phyloP scores from a whole-genome alignment of 2,797 vertebrate species.

The Betta splendens region DNA sequence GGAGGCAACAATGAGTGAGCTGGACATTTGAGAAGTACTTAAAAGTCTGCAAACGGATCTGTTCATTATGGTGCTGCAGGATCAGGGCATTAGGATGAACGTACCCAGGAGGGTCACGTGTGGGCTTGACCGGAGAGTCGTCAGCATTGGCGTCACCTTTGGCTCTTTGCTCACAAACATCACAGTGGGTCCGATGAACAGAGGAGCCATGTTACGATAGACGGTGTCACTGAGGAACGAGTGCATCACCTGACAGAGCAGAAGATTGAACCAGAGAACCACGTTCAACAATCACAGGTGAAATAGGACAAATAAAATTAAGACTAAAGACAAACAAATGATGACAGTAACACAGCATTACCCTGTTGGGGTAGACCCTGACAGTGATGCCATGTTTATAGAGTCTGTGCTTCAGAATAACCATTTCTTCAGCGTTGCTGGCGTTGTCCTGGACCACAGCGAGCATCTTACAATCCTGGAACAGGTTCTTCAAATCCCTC shows the following conservation, averaged over 20 bases:
- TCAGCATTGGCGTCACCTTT: slow-evolving; percentile 89
- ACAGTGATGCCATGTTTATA: slow-evolving; percentile 81
- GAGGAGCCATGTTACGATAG: slow-evolving; percentile 85
- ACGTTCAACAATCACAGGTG: not conserved
- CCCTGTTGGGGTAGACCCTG: slow-evolving; percentile 89
- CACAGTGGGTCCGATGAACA: slow-evolving; percentile 86
- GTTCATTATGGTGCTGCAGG: not conserved
- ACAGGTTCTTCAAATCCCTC: slow-evolving; percentile 74
- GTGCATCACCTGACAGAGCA: slow-evolving; percentile 78
- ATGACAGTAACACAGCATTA: slow-evolving; percentile 39
- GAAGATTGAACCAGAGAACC: not conserved
- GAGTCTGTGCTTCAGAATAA: slow-evolving; percentile 80
- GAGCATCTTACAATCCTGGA: slow-evolving; percentile 86
- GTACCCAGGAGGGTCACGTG: slow-evolving; percentile 89
- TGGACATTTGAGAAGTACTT: not conserved
- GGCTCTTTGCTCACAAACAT: slow-evolving; percentile 87
- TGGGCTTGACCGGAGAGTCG: slow-evolving; percentile 76
- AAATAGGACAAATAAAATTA: too few relatives aligned
- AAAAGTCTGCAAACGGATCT: too few relatives aligned
- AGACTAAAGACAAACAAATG: too few relatives aligned
- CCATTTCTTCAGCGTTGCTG: slow-evolving; percentile 79
- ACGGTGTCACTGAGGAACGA: slow-evolving; percentile 80
- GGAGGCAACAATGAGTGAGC: not conserved
- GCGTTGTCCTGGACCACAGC: slow-evolving; percentile 87
- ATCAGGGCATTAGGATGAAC: not conserved